Percentiles rank a stretch among this genome's conserved stretches.
Conservation (phyloP, 2,888 invertebrate genomes). For the Dicycla oo region DNA sequence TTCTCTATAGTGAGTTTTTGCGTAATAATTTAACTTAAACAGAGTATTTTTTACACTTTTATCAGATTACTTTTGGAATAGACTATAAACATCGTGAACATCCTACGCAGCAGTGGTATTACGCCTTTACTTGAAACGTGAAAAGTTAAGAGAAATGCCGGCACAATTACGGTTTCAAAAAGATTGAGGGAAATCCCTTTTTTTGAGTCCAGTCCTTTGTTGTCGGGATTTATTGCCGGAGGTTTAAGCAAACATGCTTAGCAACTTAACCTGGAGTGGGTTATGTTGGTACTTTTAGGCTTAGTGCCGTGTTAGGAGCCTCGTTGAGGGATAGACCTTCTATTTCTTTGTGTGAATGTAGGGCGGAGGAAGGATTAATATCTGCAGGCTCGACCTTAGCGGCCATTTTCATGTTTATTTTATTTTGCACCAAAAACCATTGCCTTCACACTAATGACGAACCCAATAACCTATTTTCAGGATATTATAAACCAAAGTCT, state of each 20-base stretch:
- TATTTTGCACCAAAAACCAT: neutral
- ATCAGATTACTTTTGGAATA: no score
- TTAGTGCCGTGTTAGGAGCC: conserved; percentile 16
- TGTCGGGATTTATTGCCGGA: conserved; percentile 38
- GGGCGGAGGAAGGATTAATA: conserved; percentile 9
- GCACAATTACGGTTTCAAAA: conserved; percentile 56
- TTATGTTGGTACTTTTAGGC: conserved; percentile 32
- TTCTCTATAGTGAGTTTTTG: no score
- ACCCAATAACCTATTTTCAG: no score
- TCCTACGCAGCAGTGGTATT: conserved; percentile 1
- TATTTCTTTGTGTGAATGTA: conserved; percentile 29
- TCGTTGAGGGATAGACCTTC: conserved; percentile 2
- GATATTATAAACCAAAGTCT: no score
- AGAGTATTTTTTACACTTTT: no score
- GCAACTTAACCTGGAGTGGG: conserved; percentile 55
- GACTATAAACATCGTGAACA: no score
- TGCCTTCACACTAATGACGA: no score
- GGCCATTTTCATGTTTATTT: neutral
- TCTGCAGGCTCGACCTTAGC: neutral
- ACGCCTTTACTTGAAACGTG: conserved; percentile 25
- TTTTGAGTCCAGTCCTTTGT: conserved; percentile 33
- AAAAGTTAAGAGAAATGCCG: conserved; percentile 44
- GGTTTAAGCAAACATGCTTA: conserved; percentile 47
- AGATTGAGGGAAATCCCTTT: conserved; percentile 50
- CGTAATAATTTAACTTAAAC: no score